Percentiles rank a stretch among this genome's conserved stretches.
Conservation (phyloP, 1,140 invertebrate species). For the Papilio glaucus region DNA sequence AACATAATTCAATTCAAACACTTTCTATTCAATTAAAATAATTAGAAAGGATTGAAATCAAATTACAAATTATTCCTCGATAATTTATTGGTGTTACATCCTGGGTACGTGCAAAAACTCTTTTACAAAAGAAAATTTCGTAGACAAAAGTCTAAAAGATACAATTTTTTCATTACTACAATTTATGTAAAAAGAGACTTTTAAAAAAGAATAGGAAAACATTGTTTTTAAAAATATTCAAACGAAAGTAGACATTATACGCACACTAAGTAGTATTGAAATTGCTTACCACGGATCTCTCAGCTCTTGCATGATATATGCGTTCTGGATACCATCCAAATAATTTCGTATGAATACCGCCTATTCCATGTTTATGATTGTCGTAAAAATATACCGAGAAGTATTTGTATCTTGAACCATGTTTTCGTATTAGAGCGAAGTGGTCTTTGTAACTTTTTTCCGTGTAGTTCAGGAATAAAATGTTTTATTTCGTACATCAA, state of each 20-base stretch:
- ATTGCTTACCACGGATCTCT: background rate
- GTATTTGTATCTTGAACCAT: slow-evolving; percentile 42
- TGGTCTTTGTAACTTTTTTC: slow-evolving; percentile 17
- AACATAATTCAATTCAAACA: slow-evolving; percentile 14
- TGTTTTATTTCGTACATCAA: slow-evolving; percentile 12
- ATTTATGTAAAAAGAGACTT: background rate
- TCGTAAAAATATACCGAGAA: slow-evolving; percentile 54
- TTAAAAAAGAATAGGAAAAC: slow-evolving; percentile 30
- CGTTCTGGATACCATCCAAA: slow-evolving; percentile 56
- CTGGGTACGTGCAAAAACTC: background rate
- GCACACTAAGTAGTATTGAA: background rate
- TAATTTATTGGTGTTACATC: background rate
- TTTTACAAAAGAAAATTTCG: no score
- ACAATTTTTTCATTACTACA: background rate
- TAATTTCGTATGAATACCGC: slow-evolving; percentile 51
- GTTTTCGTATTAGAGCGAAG: slow-evolving; percentile 14
- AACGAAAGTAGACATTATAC: background rate
- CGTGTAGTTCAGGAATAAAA: slow-evolving; percentile 4
- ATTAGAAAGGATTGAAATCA: slow-evolving; percentile 6
- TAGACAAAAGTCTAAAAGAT: background rate
- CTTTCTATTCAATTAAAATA: background rate
- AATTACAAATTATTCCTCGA: background rate
- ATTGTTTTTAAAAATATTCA: slow-evolving; percentile 25
- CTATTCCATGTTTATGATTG: slow-evolving; percentile 55
- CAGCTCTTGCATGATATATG: slow-evolving; percentile 36